Evolutionary conservation across 2,888 invertebrate species (phyloP).

Genomic region (Campoplex capitator): DNA sequence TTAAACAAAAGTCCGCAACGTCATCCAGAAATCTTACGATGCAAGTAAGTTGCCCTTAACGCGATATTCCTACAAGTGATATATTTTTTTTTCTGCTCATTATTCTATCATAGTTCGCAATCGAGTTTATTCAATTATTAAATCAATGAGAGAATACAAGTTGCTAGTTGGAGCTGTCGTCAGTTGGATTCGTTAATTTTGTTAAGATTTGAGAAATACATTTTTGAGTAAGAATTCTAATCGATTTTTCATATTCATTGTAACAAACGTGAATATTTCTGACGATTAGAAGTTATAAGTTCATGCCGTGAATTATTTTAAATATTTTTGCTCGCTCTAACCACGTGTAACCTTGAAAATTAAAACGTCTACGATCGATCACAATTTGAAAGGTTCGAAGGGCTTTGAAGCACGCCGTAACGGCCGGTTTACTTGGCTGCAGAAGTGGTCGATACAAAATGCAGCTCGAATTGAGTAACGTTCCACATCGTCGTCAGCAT

Average conservation of each 20-base stretch:
- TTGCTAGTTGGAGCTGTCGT: too few species aligned
- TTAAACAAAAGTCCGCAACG: constrained; percentile 70
- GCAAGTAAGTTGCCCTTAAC: constrained; percentile 72
- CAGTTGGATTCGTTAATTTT: too few species aligned
- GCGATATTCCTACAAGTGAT: not conserved
- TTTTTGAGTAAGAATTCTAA: too few species aligned
- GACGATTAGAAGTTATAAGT: not conserved
- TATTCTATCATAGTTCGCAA: not conserved
- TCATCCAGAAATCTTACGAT: constrained; percentile 75
- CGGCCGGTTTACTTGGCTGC: constrained; percentile 75
- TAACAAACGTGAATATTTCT: too few species aligned
- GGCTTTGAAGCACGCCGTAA: constrained; percentile 78
- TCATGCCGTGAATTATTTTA: not conserved
- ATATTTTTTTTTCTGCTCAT: not conserved
- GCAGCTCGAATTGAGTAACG: constrained; percentile 70
- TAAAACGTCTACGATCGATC: not conserved
- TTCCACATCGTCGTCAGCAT: constrained; percentile 41
- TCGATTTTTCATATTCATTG: too few species aligned
- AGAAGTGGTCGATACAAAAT: constrained; percentile 78
- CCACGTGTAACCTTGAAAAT: not conserved
- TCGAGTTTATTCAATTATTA: not conserved
- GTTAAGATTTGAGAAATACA: too few species aligned
- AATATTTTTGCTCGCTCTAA: not conserved
- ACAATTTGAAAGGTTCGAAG: constrained; percentile 73
- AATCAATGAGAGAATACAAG: not conserved